These are phyloP conservation scores for Notodonta ziczac DNA, from an alignment of 2,888 invertebrate genomes.

Conservation along the genomic window DNA sequence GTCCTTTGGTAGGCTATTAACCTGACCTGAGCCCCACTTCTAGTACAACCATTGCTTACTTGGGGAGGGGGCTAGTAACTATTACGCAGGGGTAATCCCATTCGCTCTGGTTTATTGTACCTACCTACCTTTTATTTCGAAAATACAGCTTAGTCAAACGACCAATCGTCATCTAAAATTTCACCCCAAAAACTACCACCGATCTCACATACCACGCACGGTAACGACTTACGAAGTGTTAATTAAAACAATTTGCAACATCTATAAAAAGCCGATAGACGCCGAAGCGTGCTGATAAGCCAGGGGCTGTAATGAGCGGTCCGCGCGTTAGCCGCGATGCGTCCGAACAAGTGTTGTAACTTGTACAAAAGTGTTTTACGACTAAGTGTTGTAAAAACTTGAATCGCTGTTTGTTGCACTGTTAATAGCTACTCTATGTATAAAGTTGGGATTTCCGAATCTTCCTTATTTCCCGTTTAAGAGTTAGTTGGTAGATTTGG, in stretches of 20 bases:
- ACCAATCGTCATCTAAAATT: too few relatives aligned
- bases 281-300: constrained; percentile 48
- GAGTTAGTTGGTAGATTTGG: neutral
- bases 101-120: too few relatives aligned
- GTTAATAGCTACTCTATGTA: constrained; percentile 27
- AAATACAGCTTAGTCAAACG: neutral
- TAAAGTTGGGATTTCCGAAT: constrained; percentile 10
- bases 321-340: constrained; percentile 26
- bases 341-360: constrained; percentile 12
- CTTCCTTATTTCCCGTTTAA: neutral
- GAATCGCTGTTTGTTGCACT: constrained; percentile 29
- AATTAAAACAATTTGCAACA: constrained; percentile 61
- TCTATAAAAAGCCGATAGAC: constrained; percentile 52
- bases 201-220: neutral
- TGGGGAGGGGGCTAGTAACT: too few relatives aligned
- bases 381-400: constrained; percentile 56
- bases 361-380: constrained; percentile 20
- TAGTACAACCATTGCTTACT: too few relatives aligned
- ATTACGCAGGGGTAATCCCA: too few relatives aligned
- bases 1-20: too few relatives aligned
- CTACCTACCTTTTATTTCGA: too few relatives aligned
- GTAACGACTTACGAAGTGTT: constrained; percentile 37
- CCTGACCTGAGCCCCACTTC: too few relatives aligned
- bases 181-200: neutral
- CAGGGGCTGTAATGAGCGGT: constrained; percentile 25